Evolutionary conservation across 2,113 vertebrate species (phyloP).

Genomic region (Poeciliopsis retropinna): DNA sequence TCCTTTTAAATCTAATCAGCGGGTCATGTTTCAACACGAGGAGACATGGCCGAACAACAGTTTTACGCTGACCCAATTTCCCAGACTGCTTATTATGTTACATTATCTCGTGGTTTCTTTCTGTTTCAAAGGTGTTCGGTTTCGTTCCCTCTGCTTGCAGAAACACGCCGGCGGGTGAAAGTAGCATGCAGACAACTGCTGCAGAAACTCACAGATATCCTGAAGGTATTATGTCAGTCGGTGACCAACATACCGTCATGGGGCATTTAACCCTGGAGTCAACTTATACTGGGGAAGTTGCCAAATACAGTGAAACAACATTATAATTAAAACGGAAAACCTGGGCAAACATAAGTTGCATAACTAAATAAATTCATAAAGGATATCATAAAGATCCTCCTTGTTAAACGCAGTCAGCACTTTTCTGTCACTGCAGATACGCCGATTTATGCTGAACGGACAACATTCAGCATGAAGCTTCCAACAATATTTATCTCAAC

Average conservation of each 20-base stretch:
- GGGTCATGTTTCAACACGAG: background rate
- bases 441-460: background rate
- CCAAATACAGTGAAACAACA: too few relatives aligned
- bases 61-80: background rate
- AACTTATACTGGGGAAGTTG: too few relatives aligned
- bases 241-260: background rate
- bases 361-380: too few relatives aligned
- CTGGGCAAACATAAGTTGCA: too few relatives aligned
- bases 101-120: conserved; percentile 29
- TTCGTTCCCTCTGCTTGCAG: conserved; percentile 37
- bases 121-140: conserved; percentile 10
- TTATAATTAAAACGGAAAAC: too few relatives aligned
- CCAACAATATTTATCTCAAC: too few relatives aligned
- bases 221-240: too few relatives aligned
- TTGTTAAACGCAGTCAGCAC: background rate
- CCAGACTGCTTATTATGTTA: conserved; percentile 31
- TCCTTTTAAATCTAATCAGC: background rate
- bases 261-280: background rate
- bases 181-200: conserved; percentile 5
- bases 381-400: background rate
- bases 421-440: background rate
- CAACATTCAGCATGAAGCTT: background rate
- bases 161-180: conserved; percentile 32
- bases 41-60: background rate
- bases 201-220: background rate